Evolutionary conservation across 2,113 vertebrate species (phyloP).

Genomic region (Melospiza melodia): DNA sequence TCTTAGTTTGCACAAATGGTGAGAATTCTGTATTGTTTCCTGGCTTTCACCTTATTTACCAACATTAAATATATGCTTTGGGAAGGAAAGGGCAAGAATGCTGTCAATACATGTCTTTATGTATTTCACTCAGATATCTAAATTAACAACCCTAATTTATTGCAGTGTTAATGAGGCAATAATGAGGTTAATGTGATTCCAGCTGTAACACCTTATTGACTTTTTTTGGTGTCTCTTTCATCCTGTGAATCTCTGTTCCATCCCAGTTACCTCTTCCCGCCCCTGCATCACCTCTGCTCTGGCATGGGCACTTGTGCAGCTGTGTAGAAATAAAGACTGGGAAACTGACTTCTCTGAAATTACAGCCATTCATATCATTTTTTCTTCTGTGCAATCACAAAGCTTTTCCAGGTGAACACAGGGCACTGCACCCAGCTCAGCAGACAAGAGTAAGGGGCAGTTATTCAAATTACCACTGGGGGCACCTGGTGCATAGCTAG

Average conservation of each 20-base stretch:
- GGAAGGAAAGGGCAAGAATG: not conserved
- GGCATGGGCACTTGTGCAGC: not conserved
- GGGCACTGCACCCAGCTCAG: not conserved
- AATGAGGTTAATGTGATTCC: not conserved
- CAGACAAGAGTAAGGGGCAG: not conserved
- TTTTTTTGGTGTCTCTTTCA: not conserved
- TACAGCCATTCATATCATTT: rapidly evolving
- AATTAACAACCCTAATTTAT: not conserved
- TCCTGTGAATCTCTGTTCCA: not conserved
- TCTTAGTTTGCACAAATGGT: not conserved
- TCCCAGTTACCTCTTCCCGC: not conserved
- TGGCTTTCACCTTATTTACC: not conserved
- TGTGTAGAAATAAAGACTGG: not conserved
- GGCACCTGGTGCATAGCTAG: not conserved
- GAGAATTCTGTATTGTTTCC: not conserved
- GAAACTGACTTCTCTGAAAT: not conserved
- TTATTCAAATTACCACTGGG: not conserved
- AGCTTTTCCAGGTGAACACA: not conserved
- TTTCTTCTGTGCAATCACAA: not conserved
- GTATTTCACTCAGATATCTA: not conserved
- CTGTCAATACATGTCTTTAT: not conserved
- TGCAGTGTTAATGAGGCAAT: not conserved
- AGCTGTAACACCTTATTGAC: not conserved
- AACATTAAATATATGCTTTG: not conserved
- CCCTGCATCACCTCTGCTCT: not conserved